A percentile compares a stretch with the other conserved stretches of the same genome.
Evolutionary conservation across 2,797 vertebrate species (phyloP).

Genomic region (Antennarius maculatus): DNA sequence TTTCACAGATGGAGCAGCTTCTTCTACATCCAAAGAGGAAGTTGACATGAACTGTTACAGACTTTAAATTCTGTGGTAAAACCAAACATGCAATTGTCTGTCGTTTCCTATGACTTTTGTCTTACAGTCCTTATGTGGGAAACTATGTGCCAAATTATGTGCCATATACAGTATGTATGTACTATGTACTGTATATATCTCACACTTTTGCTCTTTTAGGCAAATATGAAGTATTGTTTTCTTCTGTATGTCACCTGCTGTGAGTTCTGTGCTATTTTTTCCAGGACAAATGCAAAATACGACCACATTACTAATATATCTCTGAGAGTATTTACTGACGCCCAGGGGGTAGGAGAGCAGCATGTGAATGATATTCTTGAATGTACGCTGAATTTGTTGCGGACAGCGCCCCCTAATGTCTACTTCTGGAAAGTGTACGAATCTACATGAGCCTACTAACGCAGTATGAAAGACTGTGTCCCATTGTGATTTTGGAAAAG

Average conservation of each 20-base stretch:
- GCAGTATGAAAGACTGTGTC: constrained; percentile 27
- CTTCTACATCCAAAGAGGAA: background rate
- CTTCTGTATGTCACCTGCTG: constrained; percentile 1
- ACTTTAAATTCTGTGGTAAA: constrained; percentile 18
- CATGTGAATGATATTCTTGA: constrained; percentile 17
- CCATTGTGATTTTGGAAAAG: constrained; percentile 30
- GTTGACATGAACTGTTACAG: constrained; percentile 2
- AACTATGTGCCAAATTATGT: constrained; percentile 44
- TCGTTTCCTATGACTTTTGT: constrained; percentile 29
- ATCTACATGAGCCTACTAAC: constrained; percentile 25
- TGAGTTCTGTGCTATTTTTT: constrained; percentile 10
- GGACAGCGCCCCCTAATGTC: constrained; percentile 58
- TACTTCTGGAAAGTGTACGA: constrained; percentile 48
- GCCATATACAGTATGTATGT: no score
- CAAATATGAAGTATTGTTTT: constrained; percentile 75
- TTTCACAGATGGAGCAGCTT: background rate
- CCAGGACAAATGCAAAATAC: background rate
- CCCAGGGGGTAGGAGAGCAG: background rate
- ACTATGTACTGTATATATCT: background rate
- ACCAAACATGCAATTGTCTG: constrained; percentile 18
- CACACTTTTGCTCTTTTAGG: constrained; percentile 30
- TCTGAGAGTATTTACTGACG: background rate
- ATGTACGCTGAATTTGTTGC: constrained; percentile 24
- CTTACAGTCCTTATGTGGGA: constrained; percentile 28
- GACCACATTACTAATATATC: background rate